Evolutionary conservation across 2,797 vertebrate species (phyloP).

Genomic region (Sparidentex hasta): DNA sequence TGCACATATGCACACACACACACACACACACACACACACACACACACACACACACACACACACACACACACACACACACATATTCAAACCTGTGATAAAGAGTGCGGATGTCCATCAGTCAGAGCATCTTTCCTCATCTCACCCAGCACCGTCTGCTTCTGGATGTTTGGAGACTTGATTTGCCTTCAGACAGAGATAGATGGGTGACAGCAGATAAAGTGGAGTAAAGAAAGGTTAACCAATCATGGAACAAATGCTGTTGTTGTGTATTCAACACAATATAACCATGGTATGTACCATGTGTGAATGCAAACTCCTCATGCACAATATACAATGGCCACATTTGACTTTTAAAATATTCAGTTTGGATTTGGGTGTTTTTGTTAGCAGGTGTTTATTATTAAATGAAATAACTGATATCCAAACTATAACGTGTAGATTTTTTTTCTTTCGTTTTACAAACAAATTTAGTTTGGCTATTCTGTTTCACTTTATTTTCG

Average conservation of each 20-base stretch:
- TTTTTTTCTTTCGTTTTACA: not conserved
- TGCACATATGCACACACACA: constrained; percentile 3
- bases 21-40: constrained; percentile 27
- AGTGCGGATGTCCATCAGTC: constrained; percentile 79
- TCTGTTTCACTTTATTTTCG: not conserved
- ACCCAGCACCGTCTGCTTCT: constrained; percentile 73
- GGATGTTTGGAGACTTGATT: constrained; percentile 81
- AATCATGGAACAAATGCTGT: not conserved
- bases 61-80: too few relatives aligned
- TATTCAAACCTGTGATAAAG: constrained; percentile 79
- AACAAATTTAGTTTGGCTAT: not conserved
- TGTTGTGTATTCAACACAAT: not conserved
- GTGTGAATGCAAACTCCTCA: not conserved
- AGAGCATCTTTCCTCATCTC: constrained; percentile 76
- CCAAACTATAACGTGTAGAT: not conserved
- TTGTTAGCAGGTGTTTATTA: fast-evolving
- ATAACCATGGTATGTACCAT: not conserved
- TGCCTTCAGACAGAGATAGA: constrained; percentile 73
- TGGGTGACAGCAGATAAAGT: constrained; percentile 31
- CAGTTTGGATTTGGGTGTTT: not conserved
- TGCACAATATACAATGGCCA: not conserved
- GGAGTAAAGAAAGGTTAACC: not conserved
- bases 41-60: constrained; percentile 18
- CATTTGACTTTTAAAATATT: not conserved
- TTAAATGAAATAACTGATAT: not conserved